Evolutionary conservation across 2,113 vertebrate species (phyloP).

Genomic region (Ammodytes marinus): DNA sequence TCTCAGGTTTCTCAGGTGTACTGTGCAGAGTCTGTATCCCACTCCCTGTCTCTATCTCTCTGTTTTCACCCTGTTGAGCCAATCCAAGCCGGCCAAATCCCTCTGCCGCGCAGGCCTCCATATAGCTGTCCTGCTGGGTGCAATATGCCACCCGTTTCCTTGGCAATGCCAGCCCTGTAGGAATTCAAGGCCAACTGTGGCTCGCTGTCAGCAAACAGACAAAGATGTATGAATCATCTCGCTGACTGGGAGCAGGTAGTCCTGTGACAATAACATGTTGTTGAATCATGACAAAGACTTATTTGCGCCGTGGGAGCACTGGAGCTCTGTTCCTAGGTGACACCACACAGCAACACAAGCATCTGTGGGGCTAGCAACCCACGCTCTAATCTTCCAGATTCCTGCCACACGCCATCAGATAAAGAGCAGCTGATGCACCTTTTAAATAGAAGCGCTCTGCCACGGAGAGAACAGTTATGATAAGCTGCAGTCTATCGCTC

Average conservation of each 20-base stretch:
- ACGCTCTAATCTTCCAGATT: slow-evolving; percentile 22
- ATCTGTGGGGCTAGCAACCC: background rate
- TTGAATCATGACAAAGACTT: slow-evolving; percentile 58
- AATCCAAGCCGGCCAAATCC: slow-evolving; percentile 78
- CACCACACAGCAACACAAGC: slow-evolving; percentile 15
- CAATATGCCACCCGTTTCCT: slow-evolving; percentile 82
- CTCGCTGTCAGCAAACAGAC: slow-evolving; percentile 73
- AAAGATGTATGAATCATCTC: slow-evolving; percentile 74
- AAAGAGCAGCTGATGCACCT: slow-evolving; percentile 12
- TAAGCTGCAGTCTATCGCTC: slow-evolving; percentile 30
- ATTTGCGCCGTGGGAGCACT: slow-evolving; percentile 54
- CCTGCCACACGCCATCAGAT: slow-evolving; percentile 30
- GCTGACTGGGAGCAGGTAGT: slow-evolving; percentile 65
- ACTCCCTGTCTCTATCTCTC: slow-evolving; percentile 39
- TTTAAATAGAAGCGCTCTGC: slow-evolving; percentile 33
- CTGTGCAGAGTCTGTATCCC: slow-evolving; percentile 51
- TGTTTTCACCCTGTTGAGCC: slow-evolving; percentile 67
- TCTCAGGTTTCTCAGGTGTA: slow-evolving; percentile 57
- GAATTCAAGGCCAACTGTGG: slow-evolving; percentile 50
- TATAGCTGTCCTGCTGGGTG: slow-evolving; percentile 75
- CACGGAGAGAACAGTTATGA: slow-evolving; percentile 35
- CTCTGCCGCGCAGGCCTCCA: slow-evolving; percentile 60
- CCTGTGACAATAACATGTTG: slow-evolving; percentile 61
- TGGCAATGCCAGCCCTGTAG: slow-evolving; percentile 62
- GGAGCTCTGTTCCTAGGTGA: slow-evolving; percentile 17